Conservation (phyloP, 2,888 invertebrate genomes). For the Acholoe squamosa region DNA sequence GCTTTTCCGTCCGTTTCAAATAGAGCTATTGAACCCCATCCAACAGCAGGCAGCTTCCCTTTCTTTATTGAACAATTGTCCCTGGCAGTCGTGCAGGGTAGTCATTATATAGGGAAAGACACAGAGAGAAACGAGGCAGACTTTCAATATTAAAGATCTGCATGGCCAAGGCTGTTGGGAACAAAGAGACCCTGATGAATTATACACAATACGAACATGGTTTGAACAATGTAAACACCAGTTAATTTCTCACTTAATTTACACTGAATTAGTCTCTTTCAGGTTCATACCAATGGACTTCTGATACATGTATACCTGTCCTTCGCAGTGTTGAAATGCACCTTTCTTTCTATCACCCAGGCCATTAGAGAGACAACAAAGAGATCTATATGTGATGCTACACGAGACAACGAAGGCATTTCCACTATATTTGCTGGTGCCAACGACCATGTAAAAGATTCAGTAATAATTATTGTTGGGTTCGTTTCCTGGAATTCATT, state of each 20-base stretch:
- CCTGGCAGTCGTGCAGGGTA: not conserved
- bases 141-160: not conserved
- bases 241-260: not conserved
- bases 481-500: no score
- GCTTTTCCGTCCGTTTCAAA: not conserved
- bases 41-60: constrained; percentile 12
- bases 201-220: not conserved
- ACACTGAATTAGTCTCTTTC: no score
- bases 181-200: not conserved
- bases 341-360: no score
- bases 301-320: no score
- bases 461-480: no score
- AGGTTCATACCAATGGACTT: no score
- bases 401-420: no score
- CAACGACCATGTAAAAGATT: no score
- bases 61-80: constrained; percentile 17
- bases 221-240: not conserved
- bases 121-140: not conserved
- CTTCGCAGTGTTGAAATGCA: no score
- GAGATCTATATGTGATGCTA: no score
- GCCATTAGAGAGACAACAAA: not conserved
- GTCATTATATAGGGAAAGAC: not conserved
- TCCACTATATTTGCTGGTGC: no score
- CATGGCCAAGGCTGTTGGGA: not conserved
- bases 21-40: not conserved